These are phyloP conservation scores for Mya arenaria DNA, from an alignment of 1,140 invertebrate genomes.

Conservation along the genomic window DNA sequence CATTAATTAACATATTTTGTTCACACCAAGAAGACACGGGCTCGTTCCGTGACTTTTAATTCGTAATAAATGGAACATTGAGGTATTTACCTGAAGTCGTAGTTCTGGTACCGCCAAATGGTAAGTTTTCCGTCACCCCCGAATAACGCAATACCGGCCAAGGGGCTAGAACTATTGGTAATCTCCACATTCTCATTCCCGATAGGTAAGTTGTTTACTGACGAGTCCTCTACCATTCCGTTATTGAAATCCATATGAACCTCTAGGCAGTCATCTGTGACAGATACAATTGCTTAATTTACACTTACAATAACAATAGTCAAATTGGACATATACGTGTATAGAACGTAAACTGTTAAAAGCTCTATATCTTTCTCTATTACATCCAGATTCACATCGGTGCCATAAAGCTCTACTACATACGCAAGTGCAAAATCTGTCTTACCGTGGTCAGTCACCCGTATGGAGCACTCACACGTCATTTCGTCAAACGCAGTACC, in stretches of 20 bases:
- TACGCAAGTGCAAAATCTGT: too few relatives aligned
- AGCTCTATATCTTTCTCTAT: too few relatives aligned
- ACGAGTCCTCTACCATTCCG: constrained; percentile 41
- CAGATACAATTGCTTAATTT: too few relatives aligned
- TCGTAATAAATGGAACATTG: too few relatives aligned
- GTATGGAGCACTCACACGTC: constrained; percentile 49
- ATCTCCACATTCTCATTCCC: constrained; percentile 52
- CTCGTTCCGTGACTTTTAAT: too few relatives aligned
- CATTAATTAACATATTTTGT: too few relatives aligned
- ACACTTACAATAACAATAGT: too few relatives aligned
- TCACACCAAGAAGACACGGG: too few relatives aligned
- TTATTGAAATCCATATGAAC: constrained; percentile 53
- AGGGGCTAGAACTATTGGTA: constrained; percentile 30
- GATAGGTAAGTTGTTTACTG: constrained; percentile 36
- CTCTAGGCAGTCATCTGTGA: constrained; percentile 41
- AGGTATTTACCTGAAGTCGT: constrained; percentile 45
- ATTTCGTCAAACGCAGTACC: constrained; percentile 34
- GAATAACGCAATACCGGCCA: constrained; percentile 48
- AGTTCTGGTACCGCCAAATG: constrained; percentile 52
- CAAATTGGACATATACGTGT: too few relatives aligned
- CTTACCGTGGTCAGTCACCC: constrained; percentile 37
- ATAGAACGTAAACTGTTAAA: too few relatives aligned
- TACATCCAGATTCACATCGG: too few relatives aligned
- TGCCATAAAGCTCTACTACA: too few relatives aligned
- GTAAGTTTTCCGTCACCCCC: constrained; percentile 47